Conservation (phyloP, 2,797 vertebrate genomes). For the Myotis vivesi region DNA sequence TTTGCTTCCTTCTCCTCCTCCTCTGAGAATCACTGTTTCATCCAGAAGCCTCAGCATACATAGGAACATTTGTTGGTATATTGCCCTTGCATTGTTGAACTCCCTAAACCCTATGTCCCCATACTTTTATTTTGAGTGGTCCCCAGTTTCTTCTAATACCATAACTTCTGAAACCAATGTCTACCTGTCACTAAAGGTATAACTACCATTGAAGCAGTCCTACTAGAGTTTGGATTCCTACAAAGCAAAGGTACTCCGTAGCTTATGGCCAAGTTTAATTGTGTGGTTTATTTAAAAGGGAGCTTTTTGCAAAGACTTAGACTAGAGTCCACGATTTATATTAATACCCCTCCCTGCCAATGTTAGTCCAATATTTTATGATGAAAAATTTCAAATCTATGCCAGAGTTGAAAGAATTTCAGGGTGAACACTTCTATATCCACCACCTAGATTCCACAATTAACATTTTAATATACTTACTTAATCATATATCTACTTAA, state of each 20-base stretch:
- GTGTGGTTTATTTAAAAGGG: background rate
- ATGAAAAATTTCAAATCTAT: background rate
- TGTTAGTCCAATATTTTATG: constrained; percentile 15
- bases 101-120: background rate
- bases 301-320: constrained; percentile 10
- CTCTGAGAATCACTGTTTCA: constrained; percentile 55
- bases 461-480: background rate
- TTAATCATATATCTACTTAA: constrained; percentile 22
- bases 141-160: background rate
- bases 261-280: background rate
- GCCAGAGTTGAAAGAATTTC: background rate
- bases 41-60: constrained; percentile 40
- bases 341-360: background rate
- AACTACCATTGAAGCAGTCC: background rate
- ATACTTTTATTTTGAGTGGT: background rate
- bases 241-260: background rate
- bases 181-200: constrained; percentile 3
- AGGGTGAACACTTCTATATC: background rate
- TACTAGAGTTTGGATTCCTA: background rate
- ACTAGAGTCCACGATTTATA: background rate
- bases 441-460: background rate
- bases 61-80: background rate
- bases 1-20: constrained; percentile 74
- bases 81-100: background rate
- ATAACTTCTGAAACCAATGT: background rate